A percentile compares a stretch with the other conserved stretches of the same genome.
Conservation (phyloP, 2,113 vertebrate species). For the Pyxicephalus adspersus region DNA sequence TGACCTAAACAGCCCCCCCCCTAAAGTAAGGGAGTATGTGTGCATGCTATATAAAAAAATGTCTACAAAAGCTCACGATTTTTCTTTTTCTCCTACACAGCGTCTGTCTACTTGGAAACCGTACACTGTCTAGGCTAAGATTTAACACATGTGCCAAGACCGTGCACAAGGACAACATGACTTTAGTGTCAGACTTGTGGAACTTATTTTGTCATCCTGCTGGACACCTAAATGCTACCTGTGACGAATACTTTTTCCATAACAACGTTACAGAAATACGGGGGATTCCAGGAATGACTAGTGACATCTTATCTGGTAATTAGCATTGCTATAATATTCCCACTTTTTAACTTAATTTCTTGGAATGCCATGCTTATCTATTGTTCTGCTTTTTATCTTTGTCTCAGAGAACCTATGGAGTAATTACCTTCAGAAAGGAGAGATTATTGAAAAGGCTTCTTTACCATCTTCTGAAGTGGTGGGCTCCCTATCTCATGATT, state of each 20-base stretch:
- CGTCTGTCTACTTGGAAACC: slow-evolving; percentile 88
- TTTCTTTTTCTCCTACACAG: slow-evolving; percentile 58
- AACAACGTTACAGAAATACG: slow-evolving; percentile 77
- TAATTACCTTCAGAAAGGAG: slow-evolving; percentile 80
- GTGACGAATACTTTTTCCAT: slow-evolving; percentile 81
- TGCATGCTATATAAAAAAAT: background rate
- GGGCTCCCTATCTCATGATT: slow-evolving; percentile 71
- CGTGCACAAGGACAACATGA: slow-evolving; percentile 61
- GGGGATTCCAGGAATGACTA: slow-evolving; percentile 84
- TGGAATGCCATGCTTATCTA: too few species aligned
- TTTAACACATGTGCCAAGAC: slow-evolving; percentile 75
- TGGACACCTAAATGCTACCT: slow-evolving; percentile 71
- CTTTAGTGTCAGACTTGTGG: slow-evolving; percentile 75
- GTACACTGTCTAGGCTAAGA: slow-evolving; percentile 77
- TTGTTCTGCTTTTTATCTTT: background rate
- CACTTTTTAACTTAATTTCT: background rate
- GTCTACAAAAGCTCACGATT: too few species aligned
- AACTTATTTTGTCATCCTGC: slow-evolving; percentile 69
- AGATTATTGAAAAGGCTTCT: slow-evolving; percentile 80
- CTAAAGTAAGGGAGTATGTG: background rate
- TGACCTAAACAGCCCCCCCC: too few species aligned
- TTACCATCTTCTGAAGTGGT: slow-evolving; percentile 65
- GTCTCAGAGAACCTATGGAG: slow-evolving; percentile 86
- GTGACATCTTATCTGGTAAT: slow-evolving; percentile 64
- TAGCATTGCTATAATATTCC: background rate